Evolutionary conservation across 2,113 vertebrate genomes (phyloP).

Genomic region (Caranx melampygus): DNA sequence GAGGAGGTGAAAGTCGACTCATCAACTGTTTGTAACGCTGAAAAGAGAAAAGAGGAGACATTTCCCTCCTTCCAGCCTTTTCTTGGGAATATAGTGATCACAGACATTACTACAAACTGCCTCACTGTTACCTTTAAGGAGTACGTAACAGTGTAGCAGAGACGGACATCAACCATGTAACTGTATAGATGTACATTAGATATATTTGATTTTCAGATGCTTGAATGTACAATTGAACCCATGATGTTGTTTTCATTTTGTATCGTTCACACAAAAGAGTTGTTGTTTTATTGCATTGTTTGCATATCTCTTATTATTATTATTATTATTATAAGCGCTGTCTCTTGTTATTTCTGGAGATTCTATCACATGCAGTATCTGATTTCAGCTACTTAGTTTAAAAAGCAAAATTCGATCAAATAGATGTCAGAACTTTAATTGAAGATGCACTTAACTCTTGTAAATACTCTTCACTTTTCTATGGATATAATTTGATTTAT

Average conservation of each 20-base stretch:
- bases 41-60: slow-evolving; percentile 80
- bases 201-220: slow-evolving; percentile 71
- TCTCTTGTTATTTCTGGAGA: slow-evolving; percentile 50
- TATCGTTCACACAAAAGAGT: slow-evolving; percentile 43
- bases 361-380: slow-evolving; percentile 59
- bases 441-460: slow-evolving; percentile 76
- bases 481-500: slow-evolving; percentile 60
- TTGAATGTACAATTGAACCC: slow-evolving; percentile 74
- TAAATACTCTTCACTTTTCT: slow-evolving; percentile 68
- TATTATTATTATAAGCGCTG: slow-evolving; percentile 37
- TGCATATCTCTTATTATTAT: slow-evolving; percentile 55
- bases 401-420: slow-evolving; percentile 34
- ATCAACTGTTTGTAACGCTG: slow-evolving; percentile 60
- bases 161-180: neutral
- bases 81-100: slow-evolving; percentile 98
- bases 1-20: slow-evolving; percentile 71
- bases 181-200: slow-evolving; percentile 63
- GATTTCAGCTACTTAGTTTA: slow-evolving; percentile 39
- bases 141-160: slow-evolving; percentile 88
- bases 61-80: slow-evolving; percentile 92
- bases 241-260: slow-evolving; percentile 62
- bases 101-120: slow-evolving; percentile 97
- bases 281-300: slow-evolving; percentile 43
- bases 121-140: slow-evolving; percentile 98
- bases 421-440: slow-evolving; percentile 29